Evolutionary conservation across 2,888 invertebrate genomes (phyloP).

Genomic region (Athrips mouffetella): DNA sequence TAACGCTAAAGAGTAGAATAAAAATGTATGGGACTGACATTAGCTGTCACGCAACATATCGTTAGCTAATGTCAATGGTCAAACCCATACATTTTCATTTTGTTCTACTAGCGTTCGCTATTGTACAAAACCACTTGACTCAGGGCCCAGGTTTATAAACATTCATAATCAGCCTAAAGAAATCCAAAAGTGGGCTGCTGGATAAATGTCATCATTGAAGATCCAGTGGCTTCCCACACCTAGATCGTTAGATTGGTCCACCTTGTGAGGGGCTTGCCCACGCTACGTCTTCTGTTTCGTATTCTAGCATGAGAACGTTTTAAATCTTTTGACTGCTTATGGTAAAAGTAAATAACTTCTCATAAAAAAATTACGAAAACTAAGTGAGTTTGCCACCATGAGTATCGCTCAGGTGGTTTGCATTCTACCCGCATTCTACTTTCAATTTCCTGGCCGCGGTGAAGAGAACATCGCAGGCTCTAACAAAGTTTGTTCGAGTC

Average conservation of each 20-base stretch:
- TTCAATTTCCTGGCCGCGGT: constrained; percentile 56
- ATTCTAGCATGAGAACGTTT: not conserved
- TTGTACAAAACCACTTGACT: too few species aligned
- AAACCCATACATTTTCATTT: too few species aligned
- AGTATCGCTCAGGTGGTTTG: constrained; percentile 38
- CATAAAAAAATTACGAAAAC: not conserved
- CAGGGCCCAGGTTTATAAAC: not conserved
- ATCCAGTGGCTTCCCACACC: too few species aligned
- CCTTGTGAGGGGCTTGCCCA: too few species aligned
- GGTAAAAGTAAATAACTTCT: not conserved
- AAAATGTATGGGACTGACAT: too few species aligned
- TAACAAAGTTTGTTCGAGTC: constrained; percentile 48
- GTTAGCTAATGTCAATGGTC: too few species aligned
- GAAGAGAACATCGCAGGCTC: constrained; percentile 42
- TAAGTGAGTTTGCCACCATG: not conserved
- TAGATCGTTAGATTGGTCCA: not conserved
- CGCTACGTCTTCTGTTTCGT: not conserved
- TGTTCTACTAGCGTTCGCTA: too few species aligned
- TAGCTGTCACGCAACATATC: too few species aligned
- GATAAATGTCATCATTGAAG: too few species aligned
- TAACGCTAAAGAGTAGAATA: too few species aligned
- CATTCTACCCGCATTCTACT: constrained; percentile 53
- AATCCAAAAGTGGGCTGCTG: not conserved
- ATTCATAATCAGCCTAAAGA: not conserved
- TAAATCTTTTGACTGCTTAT: not conserved